Evolutionary conservation across 2,797 vertebrate genomes (phyloP).

Genomic region (Kryptolebias ocellatus): DNA sequence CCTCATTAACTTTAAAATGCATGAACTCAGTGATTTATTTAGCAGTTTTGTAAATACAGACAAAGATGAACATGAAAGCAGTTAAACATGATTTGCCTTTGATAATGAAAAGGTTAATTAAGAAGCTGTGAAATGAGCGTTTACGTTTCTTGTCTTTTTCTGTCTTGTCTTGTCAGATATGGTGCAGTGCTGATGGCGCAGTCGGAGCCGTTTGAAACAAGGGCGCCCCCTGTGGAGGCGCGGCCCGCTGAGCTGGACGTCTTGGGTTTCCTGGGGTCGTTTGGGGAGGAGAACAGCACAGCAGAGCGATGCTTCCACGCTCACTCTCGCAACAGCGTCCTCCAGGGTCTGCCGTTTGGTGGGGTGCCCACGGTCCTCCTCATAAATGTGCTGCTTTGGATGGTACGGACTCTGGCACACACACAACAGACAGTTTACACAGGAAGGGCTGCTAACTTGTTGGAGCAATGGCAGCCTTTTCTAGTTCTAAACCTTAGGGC

Average conservation of each 20-base stretch:
- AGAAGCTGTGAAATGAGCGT: too few relatives aligned
- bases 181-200: constrained; percentile 73
- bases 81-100: not conserved
- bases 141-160: not conserved
- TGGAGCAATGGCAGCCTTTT: not conserved
- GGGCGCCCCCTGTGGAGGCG: constrained; percentile 50
- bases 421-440: not conserved
- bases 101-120: too few relatives aligned
- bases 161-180: constrained; percentile 55
- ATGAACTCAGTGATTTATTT: not conserved
- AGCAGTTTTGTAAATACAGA: not conserved
- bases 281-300: constrained; percentile 81
- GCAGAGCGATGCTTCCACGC: constrained; percentile 86
- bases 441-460: not conserved
- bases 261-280: constrained; percentile 62
- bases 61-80: not conserved
- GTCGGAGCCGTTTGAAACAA: constrained; percentile 62
- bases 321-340: constrained; percentile 88
- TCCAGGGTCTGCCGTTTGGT: constrained; percentile 93
- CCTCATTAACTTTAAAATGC: not conserved
- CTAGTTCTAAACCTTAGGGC: not conserved
- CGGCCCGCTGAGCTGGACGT: constrained; percentile 54
- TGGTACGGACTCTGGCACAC: constrained; percentile 80
- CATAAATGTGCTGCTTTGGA: constrained; percentile 91
- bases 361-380: constrained; percentile 92